Evolutionary conservation across 2,888 invertebrate genomes (phyloP).

Genomic region (Monochamus alternatus): DNA sequence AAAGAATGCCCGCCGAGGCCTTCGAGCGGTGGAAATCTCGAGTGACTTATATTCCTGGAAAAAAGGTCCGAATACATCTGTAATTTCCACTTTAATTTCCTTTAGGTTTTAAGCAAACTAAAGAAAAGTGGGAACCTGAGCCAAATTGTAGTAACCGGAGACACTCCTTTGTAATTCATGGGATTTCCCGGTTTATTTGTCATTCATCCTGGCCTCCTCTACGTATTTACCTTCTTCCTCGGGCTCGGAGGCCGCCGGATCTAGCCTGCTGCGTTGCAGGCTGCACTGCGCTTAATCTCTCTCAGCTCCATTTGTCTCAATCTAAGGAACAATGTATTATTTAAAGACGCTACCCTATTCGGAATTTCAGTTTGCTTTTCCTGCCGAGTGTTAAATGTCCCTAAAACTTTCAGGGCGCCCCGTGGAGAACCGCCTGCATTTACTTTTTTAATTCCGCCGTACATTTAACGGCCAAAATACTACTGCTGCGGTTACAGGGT

Average conservation of each 20-base stretch:
- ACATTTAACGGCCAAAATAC: not conserved
- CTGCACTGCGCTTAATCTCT: slow-evolving; percentile 67
- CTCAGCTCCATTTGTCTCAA: slow-evolving; percentile 71
- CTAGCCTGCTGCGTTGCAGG: slow-evolving; percentile 53
- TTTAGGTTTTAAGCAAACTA: slow-evolving; percentile 62
- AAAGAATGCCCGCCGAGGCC: slow-evolving; percentile 11
- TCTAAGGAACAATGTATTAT: slow-evolving; percentile 71
- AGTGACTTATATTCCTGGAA: slow-evolving; percentile 44
- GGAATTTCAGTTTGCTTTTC: slow-evolving; percentile 58
- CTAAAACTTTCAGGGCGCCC: slow-evolving; percentile 43
- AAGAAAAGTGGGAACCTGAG: slow-evolving; percentile 62
- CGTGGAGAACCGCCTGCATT: slow-evolving; percentile 30
- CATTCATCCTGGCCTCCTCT: slow-evolving; percentile 70
- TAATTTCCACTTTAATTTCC: slow-evolving; percentile 68
- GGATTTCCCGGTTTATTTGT: slow-evolving; percentile 71
- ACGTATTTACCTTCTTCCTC: slow-evolving; percentile 60
- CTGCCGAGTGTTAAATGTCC: slow-evolving; percentile 52
- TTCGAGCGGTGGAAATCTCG: slow-evolving; percentile 35
- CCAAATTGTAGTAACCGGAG: slow-evolving; percentile 68
- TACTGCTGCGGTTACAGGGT: no score
- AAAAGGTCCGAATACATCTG: slow-evolving; percentile 59
- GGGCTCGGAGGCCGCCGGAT: slow-evolving; percentile 48
- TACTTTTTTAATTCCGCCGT: slow-evolving; percentile 14
- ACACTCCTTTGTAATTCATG: slow-evolving; percentile 72
- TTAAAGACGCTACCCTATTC: slow-evolving; percentile 65